Base-by-base conservation (phyloP, 37 sponge, comb jelly and placozoan genomes). In the Ianthella basta region DNA sequence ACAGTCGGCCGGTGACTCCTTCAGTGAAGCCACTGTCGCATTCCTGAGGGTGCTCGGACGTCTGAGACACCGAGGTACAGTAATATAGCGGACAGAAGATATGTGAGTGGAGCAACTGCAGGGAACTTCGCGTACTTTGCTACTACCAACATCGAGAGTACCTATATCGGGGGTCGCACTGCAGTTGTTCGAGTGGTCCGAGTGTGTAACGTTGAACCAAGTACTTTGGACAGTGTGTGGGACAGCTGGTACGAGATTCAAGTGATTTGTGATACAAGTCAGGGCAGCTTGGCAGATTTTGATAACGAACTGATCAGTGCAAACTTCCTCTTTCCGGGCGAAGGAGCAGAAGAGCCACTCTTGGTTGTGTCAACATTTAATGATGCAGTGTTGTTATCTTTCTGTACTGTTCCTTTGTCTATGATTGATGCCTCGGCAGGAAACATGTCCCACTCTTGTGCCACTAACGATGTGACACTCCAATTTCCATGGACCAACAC, bases 171-270 rank as follows among this genome's bases (percentile, higher is more conserved):
- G 54, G 24, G 21, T 75, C 1, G 16, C 53, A 75, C 50, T 36
- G 16, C 16, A 24, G n/a, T n/a, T 1, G 53, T 75, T 15, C 37
- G 78, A 41, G n/a, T 75, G 21, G 37, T 75, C 78, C 44, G 78
- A 2, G 21, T 75, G 12, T 75, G 78, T 10, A 50, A 75, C 38
- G 8, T 44, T 8, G 50, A 44, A 44, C 3, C 50, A 3, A 44
- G 6, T 44, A 3, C 50, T 44, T 3, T 44, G 8, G 50, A n/a
- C 21, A 36, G 37, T 75, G 16, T 20, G 20, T 75, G 78, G 78
- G 78, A 75, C 78, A 75, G 37, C 53, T 75, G 78, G 78, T 75
- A 75, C 25, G 78, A 75, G 54, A 15, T 75, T 23, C 23, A 50
- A 12, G 24, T 75, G 38, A 40, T 41, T 53, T 75, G 78, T 24